These are phyloP conservation scores for Graptemys geographica DNA, from an alignment of 2,797 vertebrate genomes.

Conservation along the genomic window DNA sequence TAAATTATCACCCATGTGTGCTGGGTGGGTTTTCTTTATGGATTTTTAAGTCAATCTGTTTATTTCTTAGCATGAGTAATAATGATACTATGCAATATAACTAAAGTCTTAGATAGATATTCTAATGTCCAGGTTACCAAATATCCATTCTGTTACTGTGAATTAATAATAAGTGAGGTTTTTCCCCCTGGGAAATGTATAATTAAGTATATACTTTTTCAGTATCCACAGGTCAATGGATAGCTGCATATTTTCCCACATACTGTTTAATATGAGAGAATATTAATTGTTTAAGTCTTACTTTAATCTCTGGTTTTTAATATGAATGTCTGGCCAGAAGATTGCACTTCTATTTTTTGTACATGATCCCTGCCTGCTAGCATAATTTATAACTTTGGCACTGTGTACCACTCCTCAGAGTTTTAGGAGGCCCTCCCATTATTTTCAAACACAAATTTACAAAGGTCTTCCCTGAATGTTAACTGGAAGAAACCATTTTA, in stretches of 20 bases:
- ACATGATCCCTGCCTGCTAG: neutral
- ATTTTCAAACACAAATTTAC: neutral
- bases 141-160: neutral
- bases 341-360: neutral
- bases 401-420: neutral
- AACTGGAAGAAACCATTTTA: neutral
- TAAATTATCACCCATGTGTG: accelerated
- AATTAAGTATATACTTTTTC: neutral
- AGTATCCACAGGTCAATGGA: neutral
- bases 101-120: neutral
- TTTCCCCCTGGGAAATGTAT: neutral
- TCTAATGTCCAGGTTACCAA: neutral
- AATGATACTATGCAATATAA: neutral
- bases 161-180: neutral
- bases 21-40: neutral
- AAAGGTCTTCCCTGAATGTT: neutral
- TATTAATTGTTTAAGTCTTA: neutral
- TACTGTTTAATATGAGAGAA: neutral
- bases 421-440: neutral
- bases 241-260: neutral
- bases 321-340: neutral
- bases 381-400: neutral
- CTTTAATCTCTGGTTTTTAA: neutral
- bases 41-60: neutral
- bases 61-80: neutral